These are phyloP conservation scores for Brachionus koreanus DNA, from an alignment of 1,140 invertebrate species.

Conservation along the genomic window DNA sequence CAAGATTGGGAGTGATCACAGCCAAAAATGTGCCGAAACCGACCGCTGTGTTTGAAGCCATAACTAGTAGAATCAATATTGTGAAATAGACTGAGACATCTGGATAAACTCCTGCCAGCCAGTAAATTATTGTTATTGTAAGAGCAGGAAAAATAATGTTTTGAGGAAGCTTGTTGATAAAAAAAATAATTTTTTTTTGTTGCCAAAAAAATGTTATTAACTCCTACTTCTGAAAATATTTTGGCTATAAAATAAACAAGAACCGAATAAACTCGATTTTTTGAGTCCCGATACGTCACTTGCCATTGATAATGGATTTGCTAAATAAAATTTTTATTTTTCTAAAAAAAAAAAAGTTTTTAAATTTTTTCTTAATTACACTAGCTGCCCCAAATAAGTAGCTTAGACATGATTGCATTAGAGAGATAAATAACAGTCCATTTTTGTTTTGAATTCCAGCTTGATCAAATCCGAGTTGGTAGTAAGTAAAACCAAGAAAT, in stretches of 20 bases:
- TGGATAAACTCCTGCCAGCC: constrained; percentile 67
- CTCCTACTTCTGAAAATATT: not conserved
- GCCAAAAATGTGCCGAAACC: constrained; percentile 66
- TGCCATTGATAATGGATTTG: constrained; percentile 23
- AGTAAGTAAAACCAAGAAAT: constrained; percentile 81
- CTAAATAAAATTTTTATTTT: constrained; percentile 50
- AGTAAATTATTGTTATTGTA: constrained; percentile 70
- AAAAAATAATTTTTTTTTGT: not conserved
- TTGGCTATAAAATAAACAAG: constrained; percentile 17
- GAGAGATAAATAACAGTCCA: constrained; percentile 84
- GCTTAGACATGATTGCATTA: constrained; percentile 72
- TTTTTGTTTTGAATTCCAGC: constrained; percentile 91
- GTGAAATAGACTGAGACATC: constrained; percentile 58
- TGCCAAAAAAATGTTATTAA: not conserved
- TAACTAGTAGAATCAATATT: not conserved
- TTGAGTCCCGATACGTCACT: constrained; percentile 5
- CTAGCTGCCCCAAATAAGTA: constrained; percentile 65
- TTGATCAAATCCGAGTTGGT: constrained; percentile 74
- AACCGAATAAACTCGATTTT: constrained; percentile 20
- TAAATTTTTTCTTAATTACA: constrained; percentile 71
- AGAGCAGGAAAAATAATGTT: constrained; percentile 44
- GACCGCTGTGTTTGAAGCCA: not conserved
- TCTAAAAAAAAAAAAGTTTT: constrained; percentile 63
- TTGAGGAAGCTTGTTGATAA: constrained; percentile 56
- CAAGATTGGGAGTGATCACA: constrained; percentile 15